A percentile compares a stretch with the other conserved stretches of the same genome.
These are phyloP conservation scores for Chlorops oryzae DNA, from an alignment of 1,140 invertebrate genomes.

Conservation along the genomic window DNA sequence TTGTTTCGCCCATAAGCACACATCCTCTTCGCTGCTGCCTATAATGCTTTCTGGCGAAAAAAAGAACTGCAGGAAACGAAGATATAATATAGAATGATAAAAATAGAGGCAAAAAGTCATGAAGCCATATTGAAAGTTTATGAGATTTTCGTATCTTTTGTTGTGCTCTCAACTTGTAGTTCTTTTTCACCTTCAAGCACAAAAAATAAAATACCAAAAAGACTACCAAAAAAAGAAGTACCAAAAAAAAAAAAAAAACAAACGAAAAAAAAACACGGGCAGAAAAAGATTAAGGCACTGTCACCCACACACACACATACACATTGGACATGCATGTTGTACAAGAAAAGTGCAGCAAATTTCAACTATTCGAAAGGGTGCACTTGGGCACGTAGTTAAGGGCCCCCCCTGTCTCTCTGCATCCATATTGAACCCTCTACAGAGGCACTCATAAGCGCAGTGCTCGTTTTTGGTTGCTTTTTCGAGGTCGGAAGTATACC, in stretches of 20 bases:
- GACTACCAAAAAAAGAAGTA: too few relatives aligned
- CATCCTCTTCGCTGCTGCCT: too few relatives aligned
- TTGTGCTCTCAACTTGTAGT: too few relatives aligned
- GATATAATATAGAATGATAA: not conserved
- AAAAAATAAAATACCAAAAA: too few relatives aligned
- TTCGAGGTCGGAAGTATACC: conserved; percentile 4
- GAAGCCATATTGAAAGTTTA: conserved; percentile 3
- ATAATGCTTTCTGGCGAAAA: too few relatives aligned
- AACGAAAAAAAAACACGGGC: too few relatives aligned
- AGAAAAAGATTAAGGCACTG: too few relatives aligned
- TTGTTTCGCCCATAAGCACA: too few relatives aligned
- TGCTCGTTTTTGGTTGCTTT: not conserved
- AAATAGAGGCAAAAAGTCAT: not conserved
- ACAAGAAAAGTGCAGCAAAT: not conserved
- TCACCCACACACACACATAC: too few relatives aligned
- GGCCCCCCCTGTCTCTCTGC: not conserved
- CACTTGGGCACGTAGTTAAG: not conserved
- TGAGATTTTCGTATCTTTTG: not conserved
- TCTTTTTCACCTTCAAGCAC: too few relatives aligned
- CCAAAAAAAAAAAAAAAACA: too few relatives aligned
- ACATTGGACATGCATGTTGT: too few relatives aligned
- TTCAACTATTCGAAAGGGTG: not conserved
- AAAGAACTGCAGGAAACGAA: not conserved
- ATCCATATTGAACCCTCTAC: not conserved
- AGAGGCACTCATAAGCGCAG: not conserved